A percentile compares a stretch with the other conserved stretches of the same genome.
These are phyloP conservation scores for Latrodectus elegans DNA, from an alignment of 2,888 invertebrate genomes.

Conservation along the genomic window DNA sequence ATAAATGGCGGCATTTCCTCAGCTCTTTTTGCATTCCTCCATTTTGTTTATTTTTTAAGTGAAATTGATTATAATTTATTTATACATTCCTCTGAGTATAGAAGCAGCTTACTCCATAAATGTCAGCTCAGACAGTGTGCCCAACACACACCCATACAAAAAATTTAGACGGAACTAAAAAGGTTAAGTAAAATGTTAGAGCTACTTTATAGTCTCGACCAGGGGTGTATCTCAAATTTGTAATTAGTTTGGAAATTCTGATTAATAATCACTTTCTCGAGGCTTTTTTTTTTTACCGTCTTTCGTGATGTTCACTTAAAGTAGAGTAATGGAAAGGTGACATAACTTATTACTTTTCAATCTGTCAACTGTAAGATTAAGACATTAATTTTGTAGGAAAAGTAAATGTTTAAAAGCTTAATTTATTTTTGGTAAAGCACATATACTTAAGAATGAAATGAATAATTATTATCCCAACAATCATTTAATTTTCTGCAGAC, in stretches of 20 bases:
- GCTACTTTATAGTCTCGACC: not conserved
- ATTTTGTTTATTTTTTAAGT: slow-evolving; percentile 16
- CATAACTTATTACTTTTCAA: too few relatives aligned
- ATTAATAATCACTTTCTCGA: not conserved
- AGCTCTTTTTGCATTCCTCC: slow-evolving; percentile 11
- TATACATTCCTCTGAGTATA: slow-evolving; percentile 7
- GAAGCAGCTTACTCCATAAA: not conserved
- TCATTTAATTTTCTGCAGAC: too few relatives aligned
- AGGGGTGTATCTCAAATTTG: not conserved
- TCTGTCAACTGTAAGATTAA: too few relatives aligned
- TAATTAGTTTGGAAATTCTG: not conserved
- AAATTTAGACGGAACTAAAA: not conserved
- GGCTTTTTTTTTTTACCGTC: too few relatives aligned
- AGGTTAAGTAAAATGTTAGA: not conserved
- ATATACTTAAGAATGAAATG: too few relatives aligned
- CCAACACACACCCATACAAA: too few relatives aligned
- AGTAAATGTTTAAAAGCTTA: too few relatives aligned
- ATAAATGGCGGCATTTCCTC: slow-evolving; percentile 1
- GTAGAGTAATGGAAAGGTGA: too few relatives aligned
- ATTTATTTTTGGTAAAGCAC: too few relatives aligned
- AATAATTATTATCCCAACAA: too few relatives aligned
- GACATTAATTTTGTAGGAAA: too few relatives aligned
- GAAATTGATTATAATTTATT: slow-evolving; percentile 62
- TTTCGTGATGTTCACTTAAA: too few relatives aligned
- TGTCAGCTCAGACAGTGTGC: not conserved